phyloP scores from a whole-genome alignment of 1,140 invertebrate genomes.

The Acyrthosiphon pisum region DNA sequence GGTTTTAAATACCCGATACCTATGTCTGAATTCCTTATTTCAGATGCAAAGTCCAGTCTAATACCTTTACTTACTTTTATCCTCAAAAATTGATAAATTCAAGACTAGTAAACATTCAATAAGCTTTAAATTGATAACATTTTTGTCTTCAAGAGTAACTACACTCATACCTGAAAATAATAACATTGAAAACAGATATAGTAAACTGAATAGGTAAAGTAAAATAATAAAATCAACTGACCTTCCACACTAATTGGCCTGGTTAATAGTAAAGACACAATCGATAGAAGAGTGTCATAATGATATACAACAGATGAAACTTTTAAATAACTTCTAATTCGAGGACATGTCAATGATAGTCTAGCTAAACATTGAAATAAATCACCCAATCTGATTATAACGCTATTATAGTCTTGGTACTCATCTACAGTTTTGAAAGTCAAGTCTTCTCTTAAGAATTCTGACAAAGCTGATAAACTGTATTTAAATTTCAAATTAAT shows the following conservation, averaged over 20 bases:
- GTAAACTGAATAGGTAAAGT: background rate
- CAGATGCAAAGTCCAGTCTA: background rate
- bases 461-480: conserved; percentile 36
- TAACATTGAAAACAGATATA: background rate
- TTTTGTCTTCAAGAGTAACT: conserved; percentile 48
- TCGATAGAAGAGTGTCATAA: conserved; percentile 52
- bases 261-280: conserved; percentile 46
- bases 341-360: conserved; percentile 44
- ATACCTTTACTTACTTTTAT: conserved; percentile 33
- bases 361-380: conserved; percentile 56
- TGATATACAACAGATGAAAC: conserved; percentile 49
- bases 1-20: too few species aligned
- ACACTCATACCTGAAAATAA: conserved; percentile 39
- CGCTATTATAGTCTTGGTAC: conserved; percentile 40
- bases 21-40: too few species aligned
- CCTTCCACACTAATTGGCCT: conserved; percentile 34
- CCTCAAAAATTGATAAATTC: conserved; percentile 32
- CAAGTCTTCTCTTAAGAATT: conserved; percentile 42
- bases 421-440: conserved; percentile 2
- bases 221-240: background rate
- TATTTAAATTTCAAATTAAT: conserved; percentile 56
- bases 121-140: conserved; percentile 53
- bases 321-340: conserved; percentile 55
- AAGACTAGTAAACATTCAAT: conserved; percentile 53
- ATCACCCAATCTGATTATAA: conserved; percentile 46